Conservation (phyloP, 2,797 vertebrate species). For the Girardinus metallicus region DNA sequence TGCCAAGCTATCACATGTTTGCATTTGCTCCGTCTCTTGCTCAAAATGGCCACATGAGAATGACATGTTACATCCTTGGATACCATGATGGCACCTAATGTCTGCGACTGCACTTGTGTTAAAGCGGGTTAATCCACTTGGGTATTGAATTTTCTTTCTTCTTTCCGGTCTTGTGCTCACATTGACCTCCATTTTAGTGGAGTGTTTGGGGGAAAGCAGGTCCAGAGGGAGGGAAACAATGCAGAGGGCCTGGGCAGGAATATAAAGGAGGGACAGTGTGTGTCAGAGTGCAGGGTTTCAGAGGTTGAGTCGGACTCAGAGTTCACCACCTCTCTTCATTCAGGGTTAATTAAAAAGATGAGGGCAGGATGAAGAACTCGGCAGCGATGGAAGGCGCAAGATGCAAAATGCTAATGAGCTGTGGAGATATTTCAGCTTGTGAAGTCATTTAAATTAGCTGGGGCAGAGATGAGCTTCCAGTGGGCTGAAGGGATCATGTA, state of each 20-base stretch:
- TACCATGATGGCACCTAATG: slow-evolving; percentile 42
- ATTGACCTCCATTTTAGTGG: slow-evolving; percentile 45
- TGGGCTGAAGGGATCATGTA: slow-evolving; percentile 46
- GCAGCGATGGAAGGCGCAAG: slow-evolving; percentile 9
- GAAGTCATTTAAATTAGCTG: slow-evolving; percentile 25
- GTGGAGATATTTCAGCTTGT: slow-evolving; percentile 34
- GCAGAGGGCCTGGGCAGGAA: slow-evolving; percentile 5
- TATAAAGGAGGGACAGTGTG: not conserved
- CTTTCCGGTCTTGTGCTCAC: not conserved
- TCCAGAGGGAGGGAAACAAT: slow-evolving; percentile 2
- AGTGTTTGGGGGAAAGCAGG: not conserved
- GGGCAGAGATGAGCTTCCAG: slow-evolving; percentile 27
- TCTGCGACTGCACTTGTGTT: slow-evolving; percentile 8
- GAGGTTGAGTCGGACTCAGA: slow-evolving; percentile 8
- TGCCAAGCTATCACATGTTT: slow-evolving; percentile 20
- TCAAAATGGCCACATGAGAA: slow-evolving; percentile 65
- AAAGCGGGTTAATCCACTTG: not conserved
- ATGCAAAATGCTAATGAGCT: slow-evolving; percentile 49
- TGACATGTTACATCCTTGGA: slow-evolving; percentile 24
- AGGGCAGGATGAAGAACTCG: slow-evolving; percentile 18
- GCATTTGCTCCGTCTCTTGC: slow-evolving; percentile 27
- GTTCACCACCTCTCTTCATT: slow-evolving; percentile 36
- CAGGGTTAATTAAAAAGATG: slow-evolving; percentile 43
- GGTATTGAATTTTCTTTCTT: slow-evolving; percentile 1
- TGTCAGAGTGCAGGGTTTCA: not conserved